These are phyloP conservation scores for Tylochromis polylepis DNA, from an alignment of 2,113 vertebrate species.

Conservation along the genomic window DNA sequence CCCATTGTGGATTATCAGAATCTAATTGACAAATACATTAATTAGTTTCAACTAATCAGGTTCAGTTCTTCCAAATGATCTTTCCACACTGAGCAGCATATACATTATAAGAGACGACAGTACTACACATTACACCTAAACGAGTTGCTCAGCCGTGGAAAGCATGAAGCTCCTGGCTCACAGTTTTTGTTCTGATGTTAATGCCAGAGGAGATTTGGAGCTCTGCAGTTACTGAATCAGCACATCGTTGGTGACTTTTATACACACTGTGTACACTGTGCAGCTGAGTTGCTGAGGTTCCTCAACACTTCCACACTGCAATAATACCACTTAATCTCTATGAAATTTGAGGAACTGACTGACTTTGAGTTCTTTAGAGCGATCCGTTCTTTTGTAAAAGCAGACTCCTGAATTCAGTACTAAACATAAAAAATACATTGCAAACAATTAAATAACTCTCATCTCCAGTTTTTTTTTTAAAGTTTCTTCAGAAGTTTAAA, in stretches of 20 bases:
- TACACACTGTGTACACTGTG: too few species aligned
- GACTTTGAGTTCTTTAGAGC: not conserved
- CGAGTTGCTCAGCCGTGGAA: not conserved
- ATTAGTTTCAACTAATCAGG: not conserved
- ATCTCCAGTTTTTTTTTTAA: not conserved
- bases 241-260: not conserved
- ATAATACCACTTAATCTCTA: not conserved
- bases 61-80: not conserved
- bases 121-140: not conserved
- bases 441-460: not conserved
- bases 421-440: not conserved
- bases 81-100: fast-evolving
- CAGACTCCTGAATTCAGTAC: not conserved
- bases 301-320: not conserved
- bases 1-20: not conserved
- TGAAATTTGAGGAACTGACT: not conserved
- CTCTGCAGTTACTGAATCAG: not conserved
- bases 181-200: not conserved
- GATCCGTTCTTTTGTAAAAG: not conserved
- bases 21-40: not conserved
- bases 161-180: fast-evolving
- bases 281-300: not conserved
- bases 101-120: not conserved
- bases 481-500: not conserved
- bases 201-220: not conserved